Evolutionary conservation across 2,113 vertebrate genomes (phyloP), one percentile per base, ranked within the genome.

Genomic region (Phycodurus eques): DNA sequence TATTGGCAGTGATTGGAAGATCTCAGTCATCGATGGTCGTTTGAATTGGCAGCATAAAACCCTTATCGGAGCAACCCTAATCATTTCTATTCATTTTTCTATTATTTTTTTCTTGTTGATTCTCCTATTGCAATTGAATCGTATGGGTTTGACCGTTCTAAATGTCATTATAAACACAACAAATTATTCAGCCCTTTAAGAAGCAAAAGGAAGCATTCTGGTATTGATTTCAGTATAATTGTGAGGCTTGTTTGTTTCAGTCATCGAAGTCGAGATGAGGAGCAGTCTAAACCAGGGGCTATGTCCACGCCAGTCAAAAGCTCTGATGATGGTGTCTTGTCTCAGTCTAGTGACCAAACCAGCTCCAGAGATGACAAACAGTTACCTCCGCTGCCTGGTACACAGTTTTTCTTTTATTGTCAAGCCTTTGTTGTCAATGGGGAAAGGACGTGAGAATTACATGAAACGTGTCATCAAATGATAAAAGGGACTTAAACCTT

Each of bases 191-290:
- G n/a, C 19, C 20, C 0, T 54, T 75, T 61, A 20, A 75, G 43
- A 5, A 61, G 59, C 11, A 70, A 60, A 10, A 61, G 10, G 19
- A 60, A 20, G 14, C 5, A 22, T 14, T 33, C 27, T 42, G 46
- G 11, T 39, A 17, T 35, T n/a, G 4, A 42, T 14, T 74, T 10
- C 12, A 62, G 33, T 39, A 46, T 47, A 27, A 27, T 46, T 27
- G 5, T 46, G 5, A 6, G 13, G 1, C 15, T 66, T 57, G 7
- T 61, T 74, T 62, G 42, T 82, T 86, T 64, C 35, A 98, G 96
- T 87, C 95, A 94, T 87, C 93, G 95, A 85, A 97, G 94, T 91
- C 94, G 94, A 91, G 96, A 98, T 72, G 97, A 99, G 53, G 96
- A 99, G 19, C 93, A 92, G 79, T 91, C 94, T 47, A 99, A 98